phyloP scores from a whole-genome alignment of 2,113 vertebrate species.

The Clarias gariepinus region DNA sequence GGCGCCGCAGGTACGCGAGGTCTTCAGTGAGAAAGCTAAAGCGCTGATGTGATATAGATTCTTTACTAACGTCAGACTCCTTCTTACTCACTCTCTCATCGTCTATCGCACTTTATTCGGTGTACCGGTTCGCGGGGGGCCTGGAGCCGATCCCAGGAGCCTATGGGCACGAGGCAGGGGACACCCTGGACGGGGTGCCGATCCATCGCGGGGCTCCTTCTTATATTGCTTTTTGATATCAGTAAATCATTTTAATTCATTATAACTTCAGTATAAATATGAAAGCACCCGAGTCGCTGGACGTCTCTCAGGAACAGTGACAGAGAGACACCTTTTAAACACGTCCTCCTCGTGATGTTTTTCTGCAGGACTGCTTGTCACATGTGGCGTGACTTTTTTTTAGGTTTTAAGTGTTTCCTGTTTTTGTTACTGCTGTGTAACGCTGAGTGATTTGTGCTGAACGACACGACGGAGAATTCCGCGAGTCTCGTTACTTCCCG shows the following conservation, averaged over 20 bases:
- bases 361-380: not conserved
- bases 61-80: no score
- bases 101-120: no score
- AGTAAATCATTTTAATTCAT: not conserved
- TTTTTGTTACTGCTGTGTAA: not conserved
- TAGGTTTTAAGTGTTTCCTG: not conserved
- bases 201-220: not conserved
- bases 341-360: not conserved
- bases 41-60: no score
- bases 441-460: no score
- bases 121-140: no score
- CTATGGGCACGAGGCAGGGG: no score
- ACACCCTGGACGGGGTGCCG: no score
- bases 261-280: not conserved
- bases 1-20: no score
- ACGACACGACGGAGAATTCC: no score
- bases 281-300: not conserved
- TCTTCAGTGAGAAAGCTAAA: no score
- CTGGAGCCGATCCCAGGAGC: no score
- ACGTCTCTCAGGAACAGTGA: not conserved
- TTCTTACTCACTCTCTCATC: no score
- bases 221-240: not conserved
- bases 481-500: not conserved
- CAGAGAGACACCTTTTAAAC: not conserved
- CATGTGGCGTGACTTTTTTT: not conserved